Evolutionary conservation across 2,797 vertebrate species (phyloP), one percentile per base, ranked within the genome.

Genomic region (Myioborus miniatus): DNA sequence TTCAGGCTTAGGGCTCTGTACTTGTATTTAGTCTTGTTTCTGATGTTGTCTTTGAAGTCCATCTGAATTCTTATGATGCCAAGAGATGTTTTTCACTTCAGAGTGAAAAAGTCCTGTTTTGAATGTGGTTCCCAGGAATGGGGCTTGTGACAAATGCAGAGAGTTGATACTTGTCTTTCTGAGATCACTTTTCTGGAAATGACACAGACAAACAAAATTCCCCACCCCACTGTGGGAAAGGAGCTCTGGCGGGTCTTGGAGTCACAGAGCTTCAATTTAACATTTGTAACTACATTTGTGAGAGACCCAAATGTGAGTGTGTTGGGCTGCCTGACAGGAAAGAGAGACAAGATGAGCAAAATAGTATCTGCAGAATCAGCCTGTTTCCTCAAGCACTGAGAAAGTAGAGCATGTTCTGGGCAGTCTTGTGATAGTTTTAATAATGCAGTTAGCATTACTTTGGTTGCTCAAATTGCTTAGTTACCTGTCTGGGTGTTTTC

Each of bases 151-250:
- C 55, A 88, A 49, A 79, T 37, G 41, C 70, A 43, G 88, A 27
- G 53, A 81, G 82, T 36, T 85, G 75, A n/a, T 86, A 75, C 69
- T 91, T 97, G 59, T 87, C 65, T 71, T 87, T 91, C 81, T 93
- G 93, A 87, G 82, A 68, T 92, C 64, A 39, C 22, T 77, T 55
- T 13, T 52, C 65, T 96, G 87, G 76, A 94, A 95, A 60, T 27
- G 55, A 88, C 87, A 27, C 18, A 60, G 58, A 79, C 47, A 90
- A 65, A 75, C 56, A 56, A 16, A 43, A 27, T 9, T 3, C 30
- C 21, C 64, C 46, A 12, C n/a, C 43, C 77, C 0, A 6, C 93
- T 83, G 89, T 94, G 96, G 83, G 93, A 96, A 96, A 86, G 56
- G n/a, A 82, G 49, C 86, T 63, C 63, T 82, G 56, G 9, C 0